Evolutionary conservation across 2,113 vertebrate species (phyloP), one percentile per base, ranked within the genome.

Genomic region (Lonchura striata): DNA sequence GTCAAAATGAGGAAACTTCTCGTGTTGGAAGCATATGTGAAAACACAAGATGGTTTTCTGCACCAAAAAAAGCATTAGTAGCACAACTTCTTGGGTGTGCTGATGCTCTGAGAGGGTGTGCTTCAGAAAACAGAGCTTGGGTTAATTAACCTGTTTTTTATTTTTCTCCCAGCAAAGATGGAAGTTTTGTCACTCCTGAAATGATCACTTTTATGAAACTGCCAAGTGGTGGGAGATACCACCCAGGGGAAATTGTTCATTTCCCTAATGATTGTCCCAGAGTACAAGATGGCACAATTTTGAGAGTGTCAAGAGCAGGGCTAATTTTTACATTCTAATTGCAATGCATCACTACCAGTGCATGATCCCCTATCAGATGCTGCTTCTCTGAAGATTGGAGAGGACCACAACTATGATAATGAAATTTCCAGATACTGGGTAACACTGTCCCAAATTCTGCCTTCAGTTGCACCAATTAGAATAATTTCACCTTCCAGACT

Each of bases 1-100:
- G 42, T 76, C 66, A 79, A 71, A 92, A 95, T 87, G 79, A 77
- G 88, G 86, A 86, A 94, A 88, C 47, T 74, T 90, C 56, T 71
- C 2, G 5, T 49, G 41, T 54, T 97, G 83, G 82, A 41, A 86
- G 44, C 24, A 9, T 41, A 77, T 64, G 66, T 85, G 86, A 83
- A 83, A 88, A 74, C 47, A 75, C 37, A 64, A 86, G 54, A 74
- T 35, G 82, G 49, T 56, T 96, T 90, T 76, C 53, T 86, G 60
- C 60, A 84, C 47, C n/a, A 22, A 52, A 83, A 91, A 78, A 50
- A 52, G 11, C 64, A 17, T 57, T 18, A 8, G 11, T 8, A 47
- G 53, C 9, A 25, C 78, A 74, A 60, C 52, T 68, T 59, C 33
- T 24, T 54, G 33, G 23, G 30, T 60, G 41, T 30, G 33, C 35